A percentile compares a stretch with the other conserved stretches of the same genome.
These are phyloP conservation scores for Tichodroma muraria DNA, from an alignment of 2,113 vertebrate genomes.

Conservation along the genomic window DNA sequence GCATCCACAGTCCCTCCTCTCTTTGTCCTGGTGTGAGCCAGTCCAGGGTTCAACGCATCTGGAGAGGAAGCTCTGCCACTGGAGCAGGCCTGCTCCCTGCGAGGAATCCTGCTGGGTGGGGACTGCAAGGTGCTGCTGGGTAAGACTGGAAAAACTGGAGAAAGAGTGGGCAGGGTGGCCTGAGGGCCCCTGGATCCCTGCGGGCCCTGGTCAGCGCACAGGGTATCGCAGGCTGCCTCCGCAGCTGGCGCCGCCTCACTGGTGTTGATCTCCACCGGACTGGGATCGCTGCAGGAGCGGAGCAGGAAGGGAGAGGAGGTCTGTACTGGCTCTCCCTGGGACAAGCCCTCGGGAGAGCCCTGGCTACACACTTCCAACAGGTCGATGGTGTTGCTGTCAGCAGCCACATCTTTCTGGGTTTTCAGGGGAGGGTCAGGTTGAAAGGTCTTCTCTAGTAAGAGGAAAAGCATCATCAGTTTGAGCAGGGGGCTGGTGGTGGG, in stretches of 20 bases:
- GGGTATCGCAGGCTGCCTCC: not conserved
- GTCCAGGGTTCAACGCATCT: rapidly evolving
- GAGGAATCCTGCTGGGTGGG: rapidly evolving
- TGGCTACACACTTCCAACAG: not conserved
- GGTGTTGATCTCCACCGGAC: not conserved
- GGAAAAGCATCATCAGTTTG: not conserved
- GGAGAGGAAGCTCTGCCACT: not conserved
- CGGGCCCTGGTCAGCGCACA: rapidly evolving
- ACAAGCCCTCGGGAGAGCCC: not conserved
- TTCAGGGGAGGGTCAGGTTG: not conserved
- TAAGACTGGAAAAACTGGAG: not conserved
- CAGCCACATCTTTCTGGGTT: not conserved
- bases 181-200: not conserved
- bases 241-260: rapidly evolving
- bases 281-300: rapidly evolving
- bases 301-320: slow-evolving; percentile 17
- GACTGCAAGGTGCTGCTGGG: not conserved
- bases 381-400: slow-evolving; percentile 22
- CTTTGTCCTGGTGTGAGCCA: not conserved
- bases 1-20: not conserved
- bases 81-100: not conserved
- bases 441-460: not conserved
- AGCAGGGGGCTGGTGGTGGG: not conserved
- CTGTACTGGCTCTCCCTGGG: rapidly evolving
- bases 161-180: not conserved